phyloP scores from a whole-genome alignment of 2,888 invertebrate genomes.

The Ectropis crepuscularia region DNA sequence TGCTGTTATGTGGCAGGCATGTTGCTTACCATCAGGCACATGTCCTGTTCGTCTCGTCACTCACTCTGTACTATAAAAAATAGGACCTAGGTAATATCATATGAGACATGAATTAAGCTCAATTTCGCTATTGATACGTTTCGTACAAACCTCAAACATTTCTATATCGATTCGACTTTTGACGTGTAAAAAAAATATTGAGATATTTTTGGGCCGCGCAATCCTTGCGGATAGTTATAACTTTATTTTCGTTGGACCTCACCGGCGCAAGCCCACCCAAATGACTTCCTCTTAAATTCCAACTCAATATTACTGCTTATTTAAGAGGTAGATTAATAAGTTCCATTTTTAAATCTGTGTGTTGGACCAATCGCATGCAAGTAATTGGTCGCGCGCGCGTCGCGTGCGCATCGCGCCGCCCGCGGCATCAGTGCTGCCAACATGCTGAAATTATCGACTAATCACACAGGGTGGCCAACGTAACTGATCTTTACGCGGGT shows the following conservation, averaged over 20 bases:
- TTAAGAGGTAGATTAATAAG: slow-evolving; percentile 26
- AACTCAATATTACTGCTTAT: slow-evolving; percentile 10
- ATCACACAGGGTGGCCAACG: slow-evolving; percentile 71
- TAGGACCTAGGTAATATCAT: too few species aligned
- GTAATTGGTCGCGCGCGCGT: slow-evolving; percentile 64
- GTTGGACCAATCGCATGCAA: slow-evolving; percentile 60
- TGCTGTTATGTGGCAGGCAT: too few species aligned
- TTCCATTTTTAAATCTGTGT: slow-evolving; percentile 33
- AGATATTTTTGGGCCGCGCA: too few species aligned
- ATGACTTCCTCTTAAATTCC: background rate
- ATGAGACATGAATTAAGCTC: too few species aligned
- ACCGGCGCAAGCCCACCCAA: slow-evolving; percentile 19
- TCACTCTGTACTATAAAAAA: too few species aligned
- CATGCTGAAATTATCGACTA: slow-evolving; percentile 66
- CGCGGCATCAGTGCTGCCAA: slow-evolving; percentile 64
- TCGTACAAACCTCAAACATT: too few species aligned
- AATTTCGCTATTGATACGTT: too few species aligned
- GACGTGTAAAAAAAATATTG: too few species aligned
- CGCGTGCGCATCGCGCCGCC: slow-evolving; percentile 63
- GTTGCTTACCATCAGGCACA: too few species aligned
- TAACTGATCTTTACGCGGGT: slow-evolving; percentile 53
- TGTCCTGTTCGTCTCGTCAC: too few species aligned
- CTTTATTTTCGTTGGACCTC: background rate
- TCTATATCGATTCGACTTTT: too few species aligned
- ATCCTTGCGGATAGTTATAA: too few species aligned